Evolutionary conservation across 2,797 vertebrate genomes (phyloP), one percentile per base, ranked within the genome.

Genomic region (Syndactyla subalaris): DNA sequence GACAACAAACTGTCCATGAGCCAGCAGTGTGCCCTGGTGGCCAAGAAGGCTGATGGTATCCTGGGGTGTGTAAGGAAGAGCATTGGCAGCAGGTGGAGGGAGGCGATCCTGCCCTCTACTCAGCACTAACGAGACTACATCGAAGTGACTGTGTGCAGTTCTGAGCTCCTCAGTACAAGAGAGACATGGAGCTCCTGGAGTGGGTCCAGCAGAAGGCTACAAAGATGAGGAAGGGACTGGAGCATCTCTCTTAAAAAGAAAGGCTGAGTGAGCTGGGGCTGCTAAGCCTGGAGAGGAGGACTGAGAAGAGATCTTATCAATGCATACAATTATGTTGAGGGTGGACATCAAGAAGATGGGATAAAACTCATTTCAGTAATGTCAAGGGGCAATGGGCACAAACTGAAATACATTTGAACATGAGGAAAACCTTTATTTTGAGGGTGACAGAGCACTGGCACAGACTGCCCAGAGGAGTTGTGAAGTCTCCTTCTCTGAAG

Each of bases 21-120:
- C 46, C 30, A 72, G 27, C 66, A 46, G 39, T 12, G 19, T 66
- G 26, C 15, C 41, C 14, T 51, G 61, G 34, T 61, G 59, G 52
- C 34, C 1, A 0, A 36, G 39, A 59, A 73, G 34, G 22, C 39
- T 1, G 0, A 5, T 36, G 22, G 34, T 68, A 51, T 36, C 20
- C 14, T 30, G 34, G 14, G 9, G 20, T 30, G 66, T 27, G 51
- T 51, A 29, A 38, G 20, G 26, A 49, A 49, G 10, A 49, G 46
- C 34, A 49, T 27, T 49, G 46, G 20, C 61, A 43, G 29, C 26
- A 49, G 46, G n/a, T 36, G 3, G 6, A 49, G 34, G 46, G 46
- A 51, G 14, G 14, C 49, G 66, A 51, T 22, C 46, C 34, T 51
- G 20, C 46, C 46, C 66, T 66, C 43, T 46, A 19, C 32, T 51